Evolutionary conservation across 2,797 vertebrate genomes (phyloP).

Genomic region (Oreochromis mossambicus): DNA sequence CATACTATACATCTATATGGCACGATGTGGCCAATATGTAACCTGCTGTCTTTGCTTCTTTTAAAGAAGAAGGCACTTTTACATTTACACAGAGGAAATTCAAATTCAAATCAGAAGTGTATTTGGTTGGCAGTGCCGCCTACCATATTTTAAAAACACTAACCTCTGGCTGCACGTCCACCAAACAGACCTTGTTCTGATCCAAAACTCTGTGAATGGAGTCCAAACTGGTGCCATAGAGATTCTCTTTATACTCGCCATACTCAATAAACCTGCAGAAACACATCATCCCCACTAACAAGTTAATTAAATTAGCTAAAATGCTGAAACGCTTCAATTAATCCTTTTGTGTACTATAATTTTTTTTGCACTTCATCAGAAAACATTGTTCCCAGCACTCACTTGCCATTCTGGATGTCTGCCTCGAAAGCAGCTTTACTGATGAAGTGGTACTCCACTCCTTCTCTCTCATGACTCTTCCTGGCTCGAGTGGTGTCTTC

Average conservation of each 20-base stretch:
- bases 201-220: slow-evolving; percentile 84
- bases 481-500: slow-evolving; percentile 88
- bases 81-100: background rate
- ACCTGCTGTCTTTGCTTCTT: background rate
- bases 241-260: slow-evolving; percentile 91
- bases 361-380: background rate
- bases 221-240: slow-evolving; percentile 91
- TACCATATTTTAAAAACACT: slow-evolving; percentile 42
- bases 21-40: background rate
- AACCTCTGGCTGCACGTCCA: slow-evolving; percentile 93
- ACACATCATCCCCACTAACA: background rate
- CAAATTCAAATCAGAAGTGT: background rate
- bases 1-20: background rate
- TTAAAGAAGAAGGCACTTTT: background rate
- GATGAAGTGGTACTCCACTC: slow-evolving; percentile 93
- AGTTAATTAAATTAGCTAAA: background rate
- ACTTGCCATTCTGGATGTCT: slow-evolving; percentile 88
- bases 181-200: slow-evolving; percentile 88
- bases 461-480: slow-evolving; percentile 89
- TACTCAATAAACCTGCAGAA: slow-evolving; percentile 87
- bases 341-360: background rate
- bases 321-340: background rate
- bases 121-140: background rate
- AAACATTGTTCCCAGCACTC: slow-evolving; percentile 28
- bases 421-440: slow-evolving; percentile 87